Base-by-base conservation (phyloP, 53 echinoderm and acorn worm species). In the Paracentrotus lividus region DNA sequence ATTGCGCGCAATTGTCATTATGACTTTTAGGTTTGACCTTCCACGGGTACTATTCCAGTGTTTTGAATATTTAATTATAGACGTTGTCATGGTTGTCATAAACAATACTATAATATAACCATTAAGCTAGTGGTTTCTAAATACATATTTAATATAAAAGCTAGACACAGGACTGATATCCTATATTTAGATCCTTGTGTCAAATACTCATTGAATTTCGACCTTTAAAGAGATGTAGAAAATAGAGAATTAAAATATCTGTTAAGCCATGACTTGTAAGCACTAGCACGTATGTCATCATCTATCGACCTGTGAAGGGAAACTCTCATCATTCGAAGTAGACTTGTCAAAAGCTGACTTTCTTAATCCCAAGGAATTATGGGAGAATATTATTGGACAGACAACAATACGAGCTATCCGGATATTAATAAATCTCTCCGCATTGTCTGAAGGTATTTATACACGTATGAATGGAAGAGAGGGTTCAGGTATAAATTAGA, bases 371-470 rank as follows among this genome's bases (percentile, higher is more conserved):
- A 14, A 0, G 38, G 38, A 69, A 69, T 69, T 38, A 69, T 2
- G 16, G 3, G 69, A 69, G 16, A 15, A 14, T 36, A 34, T 36
- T 15, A 69, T 10, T 16, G 38, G n/a, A 3, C 33, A 69, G 33
- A 69, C 69, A 69, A 36, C 38, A 57, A 57, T 57, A 57, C 18
- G 57, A 57, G 21, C 20, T 16, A 18, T 69, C 69, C 69, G 69
- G 69, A 69, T 69, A 69, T 69, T 69, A 38, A 38, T 69, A 69
- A 69, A 69, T 69, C 18, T 69, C 33, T 8, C 16, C 33, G 69
- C 69, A 69, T 69, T 69, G 69, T 69, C 38, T 36, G 34, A 2
- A 69, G 38, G 27, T 44, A 61, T 56, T 5, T 23, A 42, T 40
- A 81, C 43, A 1, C 32, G 34, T 42, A 21, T 75, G 76, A 0